Evolutionary conservation across 2,888 invertebrate genomes (phyloP), one percentile per base, ranked within the genome.

Genomic region (Pharmacophagus antenor): DNA sequence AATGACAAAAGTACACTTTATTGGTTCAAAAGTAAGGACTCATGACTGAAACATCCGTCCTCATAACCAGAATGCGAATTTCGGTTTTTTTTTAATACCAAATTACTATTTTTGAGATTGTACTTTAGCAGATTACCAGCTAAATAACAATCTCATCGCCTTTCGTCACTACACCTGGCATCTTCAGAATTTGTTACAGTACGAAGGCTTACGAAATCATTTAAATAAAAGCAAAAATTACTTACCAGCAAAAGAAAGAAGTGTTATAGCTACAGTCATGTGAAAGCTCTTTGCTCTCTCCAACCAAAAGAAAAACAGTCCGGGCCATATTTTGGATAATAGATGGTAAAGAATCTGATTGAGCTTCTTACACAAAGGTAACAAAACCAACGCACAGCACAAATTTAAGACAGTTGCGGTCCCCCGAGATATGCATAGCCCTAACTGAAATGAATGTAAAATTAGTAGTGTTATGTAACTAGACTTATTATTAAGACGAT

Each of bases 291-390:
- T 92, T 46, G 91, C 86, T 61, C 78, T 85, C 71, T 91, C 90
- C 63, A 92, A 65, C 89, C 91, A 91, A 63, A 84, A 80, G 74
- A 89, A 86, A 69, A 91, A 86, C 31, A 88, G 64, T 7, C 77
- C 75, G 0, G 88, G 86, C 65, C 85, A 89, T 53, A 84, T 42
- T 65, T 77, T 77, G 8, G 87, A 83, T 54, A 90, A 67, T 5
- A 77, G 62, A 51, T 76, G 73, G 68, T 86, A 88, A 12, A 91
- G 68, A 41, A 88, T 64, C 67, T 88, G 86, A 69, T 90, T 89
- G n/a, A 91, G 67, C 64, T 88, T 87, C 73, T 92, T 91, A 73
- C 92, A 92, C 69, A 92, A 74, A 21, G 92, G 92, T 56, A 90
- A 70, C 63, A 90, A 66, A 61, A 90, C 80, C 63, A 90, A 65